Evolutionary conservation across 92 coral and sea anemone genomes (phyloP).

Genomic region (Epizoanthus fatuus): DNA sequence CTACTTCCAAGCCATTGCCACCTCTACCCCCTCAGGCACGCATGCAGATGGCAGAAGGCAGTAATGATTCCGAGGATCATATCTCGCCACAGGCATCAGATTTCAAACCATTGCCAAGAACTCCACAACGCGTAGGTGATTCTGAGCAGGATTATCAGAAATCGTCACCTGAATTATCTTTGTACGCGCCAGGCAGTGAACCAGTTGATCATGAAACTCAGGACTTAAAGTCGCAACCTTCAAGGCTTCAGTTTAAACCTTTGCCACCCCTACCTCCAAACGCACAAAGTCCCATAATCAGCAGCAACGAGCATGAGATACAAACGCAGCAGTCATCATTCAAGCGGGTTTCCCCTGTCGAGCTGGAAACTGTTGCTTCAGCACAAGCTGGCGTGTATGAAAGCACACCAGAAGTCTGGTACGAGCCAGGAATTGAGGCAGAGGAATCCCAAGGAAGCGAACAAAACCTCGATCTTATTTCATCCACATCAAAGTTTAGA

Average conservation of each 20-base stretch:
- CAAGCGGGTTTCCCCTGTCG: neutral
- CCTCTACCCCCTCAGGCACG: neutral
- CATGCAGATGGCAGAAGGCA: neutral
- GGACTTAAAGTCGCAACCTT: neutral
- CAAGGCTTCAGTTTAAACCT: neutral
- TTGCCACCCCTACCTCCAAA: conserved; percentile 17
- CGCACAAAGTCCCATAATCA: neutral
- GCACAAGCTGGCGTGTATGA: neutral
- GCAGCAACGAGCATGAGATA: neutral
- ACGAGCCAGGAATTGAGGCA: neutral
- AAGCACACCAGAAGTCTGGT: neutral
- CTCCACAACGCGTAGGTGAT: no score
- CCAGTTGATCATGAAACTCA: neutral
- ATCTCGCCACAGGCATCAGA: no score
- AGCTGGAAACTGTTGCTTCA: neutral
- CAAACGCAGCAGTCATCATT: neutral
- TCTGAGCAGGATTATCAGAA: neutral
- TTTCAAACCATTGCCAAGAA: no score
- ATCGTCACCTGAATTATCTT: neutral
- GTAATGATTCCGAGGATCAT: neutral
- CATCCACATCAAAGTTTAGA: conserved; percentile 1
- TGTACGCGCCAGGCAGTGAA: neutral
- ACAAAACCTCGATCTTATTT: neutral
- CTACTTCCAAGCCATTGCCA: conserved; percentile 7
- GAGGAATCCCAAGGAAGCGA: neutral